A percentile compares a stretch with the other conserved stretches of the same genome.
Conservation (phyloP, 2,888 invertebrate species). For the Oscheius sp. region DNA sequence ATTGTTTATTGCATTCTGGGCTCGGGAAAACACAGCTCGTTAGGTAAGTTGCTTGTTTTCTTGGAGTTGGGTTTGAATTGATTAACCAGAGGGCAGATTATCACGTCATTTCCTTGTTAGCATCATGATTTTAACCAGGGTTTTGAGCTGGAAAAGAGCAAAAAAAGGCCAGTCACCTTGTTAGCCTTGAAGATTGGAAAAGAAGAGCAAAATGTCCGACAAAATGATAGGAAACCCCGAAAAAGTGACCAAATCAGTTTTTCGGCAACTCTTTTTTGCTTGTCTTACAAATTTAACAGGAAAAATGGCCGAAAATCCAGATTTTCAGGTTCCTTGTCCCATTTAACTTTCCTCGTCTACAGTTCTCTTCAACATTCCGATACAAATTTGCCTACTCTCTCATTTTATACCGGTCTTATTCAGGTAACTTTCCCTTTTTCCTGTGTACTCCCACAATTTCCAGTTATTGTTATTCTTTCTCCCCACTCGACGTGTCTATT, state of each 20-base stretch:
- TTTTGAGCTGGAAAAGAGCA: too few relatives aligned
- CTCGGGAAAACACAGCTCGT: conserved; percentile 48
- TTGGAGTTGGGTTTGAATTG: too few relatives aligned
- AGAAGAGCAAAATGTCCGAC: too few relatives aligned
- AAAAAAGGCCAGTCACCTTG: too few relatives aligned
- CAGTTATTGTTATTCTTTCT: conserved; percentile 49
- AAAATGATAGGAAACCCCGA: too few relatives aligned
- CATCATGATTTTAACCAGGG: too few relatives aligned
- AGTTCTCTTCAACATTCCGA: conserved; percentile 18
- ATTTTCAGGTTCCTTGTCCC: conserved; percentile 32
- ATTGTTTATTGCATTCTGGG: conserved; percentile 52
- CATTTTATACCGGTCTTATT: conserved; percentile 17
- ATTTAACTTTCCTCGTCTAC: conserved; percentile 21
- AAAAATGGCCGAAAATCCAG: background rate
- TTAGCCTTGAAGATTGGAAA: too few relatives aligned
- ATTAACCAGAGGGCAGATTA: too few relatives aligned
- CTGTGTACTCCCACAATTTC: background rate
- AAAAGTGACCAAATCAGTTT: too few relatives aligned
- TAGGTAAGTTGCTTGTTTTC: conserved; percentile 38
- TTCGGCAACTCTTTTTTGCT: too few relatives aligned
- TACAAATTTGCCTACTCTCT: background rate
- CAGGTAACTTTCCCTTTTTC: conserved; percentile 14
- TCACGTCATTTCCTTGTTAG: too few relatives aligned
- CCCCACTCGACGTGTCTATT: conserved; percentile 50
- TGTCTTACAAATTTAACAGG: background rate